Evolutionary conservation across 2,113 vertebrate genomes (phyloP).

Genomic region (Machaerirhynchus nigripectus): DNA sequence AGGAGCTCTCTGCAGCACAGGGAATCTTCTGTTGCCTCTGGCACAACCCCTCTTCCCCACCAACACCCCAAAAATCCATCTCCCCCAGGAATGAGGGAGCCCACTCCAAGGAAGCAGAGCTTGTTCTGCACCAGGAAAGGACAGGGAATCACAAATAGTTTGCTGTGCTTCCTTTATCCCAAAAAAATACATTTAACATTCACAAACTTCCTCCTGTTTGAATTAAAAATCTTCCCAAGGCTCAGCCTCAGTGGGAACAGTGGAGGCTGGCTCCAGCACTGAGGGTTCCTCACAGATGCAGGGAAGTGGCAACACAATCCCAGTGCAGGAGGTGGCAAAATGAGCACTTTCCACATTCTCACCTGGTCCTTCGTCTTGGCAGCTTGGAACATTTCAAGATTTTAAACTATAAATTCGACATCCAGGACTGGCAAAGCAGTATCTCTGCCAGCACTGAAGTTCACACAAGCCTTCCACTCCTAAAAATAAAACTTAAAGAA

Average conservation of each 20-base stretch:
- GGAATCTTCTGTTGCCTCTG: background rate
- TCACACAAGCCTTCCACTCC: conserved; percentile 18
- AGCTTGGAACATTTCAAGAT: background rate
- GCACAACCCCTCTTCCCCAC: background rate
- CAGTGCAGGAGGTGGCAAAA: background rate
- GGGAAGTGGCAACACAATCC: background rate
- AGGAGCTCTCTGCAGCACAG: background rate
- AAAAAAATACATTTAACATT: background rate
- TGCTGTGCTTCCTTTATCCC: background rate
- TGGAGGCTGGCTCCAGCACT: accelerated
- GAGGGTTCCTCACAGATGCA: background rate
- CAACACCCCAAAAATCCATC: background rate
- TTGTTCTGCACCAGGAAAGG: background rate
- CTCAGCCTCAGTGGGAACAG: background rate
- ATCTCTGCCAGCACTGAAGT: background rate
- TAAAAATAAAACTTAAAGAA: conserved; percentile 40
- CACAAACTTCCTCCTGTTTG: background rate
- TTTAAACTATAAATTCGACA: background rate
- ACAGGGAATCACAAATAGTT: background rate
- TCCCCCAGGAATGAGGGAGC: background rate
- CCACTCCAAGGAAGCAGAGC: background rate
- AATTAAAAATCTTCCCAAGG: background rate
- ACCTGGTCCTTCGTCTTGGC: background rate
- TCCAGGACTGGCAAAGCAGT: background rate
- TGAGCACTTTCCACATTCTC: background rate